These are phyloP conservation scores for Drosophila paucipuncta DNA, from an alignment of 2,888 invertebrate genomes.

Conservation along the genomic window DNA sequence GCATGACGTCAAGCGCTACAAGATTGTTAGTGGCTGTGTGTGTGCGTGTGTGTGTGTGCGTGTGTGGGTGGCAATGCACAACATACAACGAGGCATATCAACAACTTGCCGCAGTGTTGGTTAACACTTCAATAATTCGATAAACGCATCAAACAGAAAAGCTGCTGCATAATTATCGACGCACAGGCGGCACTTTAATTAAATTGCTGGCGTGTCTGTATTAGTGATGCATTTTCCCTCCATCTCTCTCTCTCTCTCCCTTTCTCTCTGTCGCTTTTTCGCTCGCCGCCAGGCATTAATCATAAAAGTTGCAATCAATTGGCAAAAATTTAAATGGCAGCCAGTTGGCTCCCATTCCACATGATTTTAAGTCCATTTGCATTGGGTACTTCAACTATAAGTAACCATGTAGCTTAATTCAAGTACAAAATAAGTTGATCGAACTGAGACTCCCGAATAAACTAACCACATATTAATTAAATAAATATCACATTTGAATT, in stretches of 20 bases:
- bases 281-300: constrained; percentile 42
- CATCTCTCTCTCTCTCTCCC: neutral
- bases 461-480: neutral
- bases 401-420: neutral
- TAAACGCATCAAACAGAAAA: constrained; percentile 78
- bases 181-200: constrained; percentile 59
- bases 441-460: neutral
- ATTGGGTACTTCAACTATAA: constrained; percentile 20
- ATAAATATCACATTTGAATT: neutral
- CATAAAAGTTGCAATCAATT: constrained; percentile 76
- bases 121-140: constrained; percentile 81
- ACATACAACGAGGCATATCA: constrained; percentile 56
- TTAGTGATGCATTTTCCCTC: constrained; percentile 31
- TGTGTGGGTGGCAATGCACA: constrained; percentile 24
- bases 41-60: constrained; percentile 12
- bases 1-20: constrained; percentile 60
- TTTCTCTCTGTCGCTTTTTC: neutral
- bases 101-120: constrained; percentile 73
- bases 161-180: constrained; percentile 76
- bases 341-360: constrained; percentile 44
- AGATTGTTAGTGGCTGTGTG: neutral
- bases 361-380: constrained; percentile 15
- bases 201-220: constrained; percentile 45
- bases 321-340: constrained; percentile 56
- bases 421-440: neutral